Conservation (phyloP, 2,797 vertebrate species). For the Uromys caudimaculatus region DNA sequence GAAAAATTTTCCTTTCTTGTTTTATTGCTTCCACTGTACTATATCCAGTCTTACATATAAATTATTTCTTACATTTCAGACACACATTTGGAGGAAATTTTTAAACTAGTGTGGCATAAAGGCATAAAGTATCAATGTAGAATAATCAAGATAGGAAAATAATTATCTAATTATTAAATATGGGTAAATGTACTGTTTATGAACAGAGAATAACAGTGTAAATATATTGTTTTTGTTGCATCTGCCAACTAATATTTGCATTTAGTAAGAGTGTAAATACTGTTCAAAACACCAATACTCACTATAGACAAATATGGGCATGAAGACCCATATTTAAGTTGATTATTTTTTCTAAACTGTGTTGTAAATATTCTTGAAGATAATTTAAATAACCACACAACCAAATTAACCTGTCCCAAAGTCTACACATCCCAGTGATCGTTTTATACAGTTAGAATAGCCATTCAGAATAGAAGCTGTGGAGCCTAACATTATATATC, state of each 20-base stretch:
- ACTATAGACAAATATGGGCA: background rate
- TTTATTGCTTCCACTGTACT: background rate
- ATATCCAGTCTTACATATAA: slow-evolving; percentile 24
- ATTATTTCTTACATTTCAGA: slow-evolving; percentile 53
- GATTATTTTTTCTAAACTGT: background rate
- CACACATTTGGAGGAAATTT: background rate
- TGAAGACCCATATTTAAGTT: background rate
- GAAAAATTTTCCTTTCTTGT: background rate
- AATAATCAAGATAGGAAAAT: background rate
- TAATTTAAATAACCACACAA: background rate
- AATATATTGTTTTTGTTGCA: slow-evolving; percentile 7
- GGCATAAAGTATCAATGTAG: background rate
- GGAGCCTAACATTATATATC: background rate
- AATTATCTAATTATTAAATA: background rate
- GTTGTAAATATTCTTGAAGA: background rate
- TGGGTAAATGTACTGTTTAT: background rate
- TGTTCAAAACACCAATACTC: background rate
- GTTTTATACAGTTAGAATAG: background rate
- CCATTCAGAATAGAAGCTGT: background rate
- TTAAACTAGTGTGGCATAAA: background rate
- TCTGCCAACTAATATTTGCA: background rate
- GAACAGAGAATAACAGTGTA: background rate
- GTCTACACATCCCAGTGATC: background rate
- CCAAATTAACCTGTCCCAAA: background rate
- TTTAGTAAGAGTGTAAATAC: slow-evolving; percentile 22